Conservation (phyloP, 2,797 vertebrate species). For the Cynodonichthys magdalenae region DNA sequence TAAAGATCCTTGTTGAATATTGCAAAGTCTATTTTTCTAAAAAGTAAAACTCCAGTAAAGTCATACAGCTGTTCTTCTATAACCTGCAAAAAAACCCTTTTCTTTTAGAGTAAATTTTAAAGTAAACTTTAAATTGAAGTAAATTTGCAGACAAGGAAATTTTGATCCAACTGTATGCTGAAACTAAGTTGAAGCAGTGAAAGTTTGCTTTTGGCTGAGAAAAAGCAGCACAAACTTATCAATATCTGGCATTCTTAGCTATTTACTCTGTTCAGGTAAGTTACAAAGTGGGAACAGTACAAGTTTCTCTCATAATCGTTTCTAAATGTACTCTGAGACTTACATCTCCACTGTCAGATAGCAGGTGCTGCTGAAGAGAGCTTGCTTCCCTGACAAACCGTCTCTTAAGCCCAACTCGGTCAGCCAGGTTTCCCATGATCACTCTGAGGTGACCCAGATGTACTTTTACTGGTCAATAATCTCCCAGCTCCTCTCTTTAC, state of each 20-base stretch:
- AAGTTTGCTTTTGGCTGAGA: neutral
- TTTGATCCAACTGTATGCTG: neutral
- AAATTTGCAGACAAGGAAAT: too few species aligned
- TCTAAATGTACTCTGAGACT: slow-evolving; percentile 50
- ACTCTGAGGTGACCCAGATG: slow-evolving; percentile 44
- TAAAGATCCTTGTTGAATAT: neutral
- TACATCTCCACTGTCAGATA: slow-evolving; percentile 77
- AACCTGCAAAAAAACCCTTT: neutral
- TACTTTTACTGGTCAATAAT: slow-evolving; percentile 31
- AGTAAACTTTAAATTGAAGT: too few species aligned
- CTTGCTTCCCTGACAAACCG: slow-evolving; percentile 63
- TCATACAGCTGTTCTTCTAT: neutral
- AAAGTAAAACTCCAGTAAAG: neutral
- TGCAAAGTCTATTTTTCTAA: neutral
- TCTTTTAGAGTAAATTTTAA: neutral
- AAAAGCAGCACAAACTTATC: neutral
- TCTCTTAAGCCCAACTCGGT: slow-evolving; percentile 73
- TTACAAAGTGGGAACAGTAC: neutral
- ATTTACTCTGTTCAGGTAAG: neutral
- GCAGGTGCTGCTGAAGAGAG: slow-evolving; percentile 78
- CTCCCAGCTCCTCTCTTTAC: slow-evolving; percentile 28
- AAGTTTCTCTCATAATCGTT: slow-evolving; percentile 3
- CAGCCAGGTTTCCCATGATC: slow-evolving; percentile 79
- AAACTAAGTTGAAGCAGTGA: neutral
- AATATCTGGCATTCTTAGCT: neutral